These are phyloP conservation scores for Euschistus heros DNA, from an alignment of 1,140 invertebrate genomes.

Conservation along the genomic window DNA sequence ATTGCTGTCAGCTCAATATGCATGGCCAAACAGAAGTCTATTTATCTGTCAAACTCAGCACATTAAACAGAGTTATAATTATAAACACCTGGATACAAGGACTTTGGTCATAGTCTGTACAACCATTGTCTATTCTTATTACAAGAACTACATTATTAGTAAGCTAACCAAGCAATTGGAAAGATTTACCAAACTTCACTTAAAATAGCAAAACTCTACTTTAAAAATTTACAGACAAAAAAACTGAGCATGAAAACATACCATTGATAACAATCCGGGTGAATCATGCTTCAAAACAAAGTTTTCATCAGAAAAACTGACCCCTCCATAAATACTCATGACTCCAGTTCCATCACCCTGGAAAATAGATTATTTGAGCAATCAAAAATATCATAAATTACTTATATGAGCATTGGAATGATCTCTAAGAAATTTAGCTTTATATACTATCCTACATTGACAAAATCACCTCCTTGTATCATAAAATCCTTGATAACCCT, in stretches of 20 bases:
- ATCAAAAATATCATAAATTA: neutral
- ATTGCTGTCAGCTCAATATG: too few species aligned
- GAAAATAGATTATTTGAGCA: constrained; percentile 31
- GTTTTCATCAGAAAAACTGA: constrained; percentile 95
- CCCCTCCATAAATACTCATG: constrained; percentile 91
- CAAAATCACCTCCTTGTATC: constrained; percentile 99
- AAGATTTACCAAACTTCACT: too few species aligned
- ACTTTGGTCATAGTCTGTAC: too few species aligned
- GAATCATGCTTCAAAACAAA: constrained; percentile 88
- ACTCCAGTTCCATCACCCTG: constrained; percentile 97
- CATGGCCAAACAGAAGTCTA: too few species aligned
- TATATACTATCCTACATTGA: constrained; percentile 58
- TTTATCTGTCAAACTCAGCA: too few species aligned
- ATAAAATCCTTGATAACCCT: constrained; percentile 97
- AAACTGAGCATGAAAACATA: constrained; percentile 33
- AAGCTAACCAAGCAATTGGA: too few species aligned
- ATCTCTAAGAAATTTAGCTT: neutral
- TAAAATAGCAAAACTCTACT: neutral
- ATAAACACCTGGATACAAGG: too few species aligned
- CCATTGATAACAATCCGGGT: constrained; percentile 96
- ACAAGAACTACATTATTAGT: too few species aligned
- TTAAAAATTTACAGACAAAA: neutral
- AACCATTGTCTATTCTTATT: too few species aligned
- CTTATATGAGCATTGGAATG: neutral
- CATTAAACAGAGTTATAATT: too few species aligned